A percentile compares a stretch with the other conserved stretches of the same genome.
phyloP scores from a whole-genome alignment of 2,888 invertebrate genomes.

The Brassicogethes aeneus region DNA sequence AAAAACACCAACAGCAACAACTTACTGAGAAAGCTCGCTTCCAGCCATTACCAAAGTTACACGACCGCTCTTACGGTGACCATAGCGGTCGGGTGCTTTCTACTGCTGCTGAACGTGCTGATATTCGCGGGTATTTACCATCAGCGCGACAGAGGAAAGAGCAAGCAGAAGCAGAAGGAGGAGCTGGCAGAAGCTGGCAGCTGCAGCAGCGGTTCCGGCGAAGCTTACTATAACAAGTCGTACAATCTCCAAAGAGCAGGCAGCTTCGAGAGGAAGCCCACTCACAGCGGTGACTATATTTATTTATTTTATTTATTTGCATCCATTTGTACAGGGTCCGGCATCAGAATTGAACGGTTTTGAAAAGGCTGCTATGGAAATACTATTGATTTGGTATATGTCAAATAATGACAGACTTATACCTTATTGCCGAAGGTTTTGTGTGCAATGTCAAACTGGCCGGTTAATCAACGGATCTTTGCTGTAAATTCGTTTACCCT shows the following conservation, averaged over 20 bases:
- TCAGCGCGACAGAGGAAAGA: slow-evolving; percentile 59
- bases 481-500: too few relatives aligned
- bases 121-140: slow-evolving; percentile 87
- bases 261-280: not conserved
- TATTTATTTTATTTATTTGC: too few relatives aligned
- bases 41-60: slow-evolving; percentile 79
- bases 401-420: too few relatives aligned
- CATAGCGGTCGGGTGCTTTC: slow-evolving; percentile 76
- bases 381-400: too few relatives aligned
- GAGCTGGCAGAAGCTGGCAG: slow-evolving; percentile 66
- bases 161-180: slow-evolving; percentile 60
- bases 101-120: slow-evolving; percentile 70
- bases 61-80: slow-evolving; percentile 83
- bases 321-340: too few relatives aligned
- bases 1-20: slow-evolving; percentile 57
- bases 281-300: not conserved
- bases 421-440: too few relatives aligned
- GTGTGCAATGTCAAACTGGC: too few relatives aligned
- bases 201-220: slow-evolving; percentile 53
- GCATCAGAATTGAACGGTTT: too few relatives aligned
- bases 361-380: too few relatives aligned
- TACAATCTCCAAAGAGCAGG: not conserved
- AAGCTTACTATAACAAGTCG: slow-evolving; percentile 39
- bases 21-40: slow-evolving; percentile 65
- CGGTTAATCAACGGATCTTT: too few relatives aligned